Conservation (phyloP, 2,888 invertebrate genomes). For the Odontomyia ornata region DNA sequence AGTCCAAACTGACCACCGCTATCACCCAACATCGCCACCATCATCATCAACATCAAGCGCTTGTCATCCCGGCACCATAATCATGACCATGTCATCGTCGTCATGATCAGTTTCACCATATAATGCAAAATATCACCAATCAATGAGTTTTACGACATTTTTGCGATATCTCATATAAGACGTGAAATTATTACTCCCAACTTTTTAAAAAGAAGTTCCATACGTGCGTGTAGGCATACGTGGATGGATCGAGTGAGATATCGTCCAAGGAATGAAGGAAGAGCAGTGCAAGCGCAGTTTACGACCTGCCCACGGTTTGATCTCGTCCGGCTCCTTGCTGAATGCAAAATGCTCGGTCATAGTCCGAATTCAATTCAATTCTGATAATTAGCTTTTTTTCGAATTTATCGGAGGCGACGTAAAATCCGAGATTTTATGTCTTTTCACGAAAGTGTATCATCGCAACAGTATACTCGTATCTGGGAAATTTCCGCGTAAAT, state of each 20-base stretch:
- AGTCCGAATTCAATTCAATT: conserved; percentile 9
- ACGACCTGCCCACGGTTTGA: conserved; percentile 29
- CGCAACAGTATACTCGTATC: conserved; percentile 25
- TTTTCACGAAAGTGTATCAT: conserved; percentile 22
- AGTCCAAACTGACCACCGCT: neutral
- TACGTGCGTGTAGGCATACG: neutral
- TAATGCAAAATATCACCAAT: conserved; percentile 39
- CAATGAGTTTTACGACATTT: conserved; percentile 41
- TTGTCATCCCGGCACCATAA: neutral
- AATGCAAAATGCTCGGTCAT: too few relatives aligned
- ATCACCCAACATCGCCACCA: conserved; percentile 4
- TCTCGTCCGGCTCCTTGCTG: conserved; percentile 5
- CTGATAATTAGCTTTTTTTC: conserved; percentile 17
- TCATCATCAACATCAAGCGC: conserved; percentile 21
- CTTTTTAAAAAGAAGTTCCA: neutral
- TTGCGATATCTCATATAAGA: conserved; percentile 26
- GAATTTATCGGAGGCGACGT: conserved; percentile 4
- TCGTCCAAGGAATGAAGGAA: neutral
- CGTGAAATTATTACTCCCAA: conserved; percentile 24
- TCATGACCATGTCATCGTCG: conserved; percentile 32
- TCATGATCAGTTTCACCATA: conserved; percentile 38
- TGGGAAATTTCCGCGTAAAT: conserved; percentile 13
- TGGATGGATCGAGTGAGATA: conserved; percentile 1
- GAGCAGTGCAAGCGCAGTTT: neutral
- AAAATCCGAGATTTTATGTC: conserved; percentile 18